phyloP scores from a whole-genome alignment of 2,888 invertebrate genomes.

The Drosophila lacicola region DNA sequence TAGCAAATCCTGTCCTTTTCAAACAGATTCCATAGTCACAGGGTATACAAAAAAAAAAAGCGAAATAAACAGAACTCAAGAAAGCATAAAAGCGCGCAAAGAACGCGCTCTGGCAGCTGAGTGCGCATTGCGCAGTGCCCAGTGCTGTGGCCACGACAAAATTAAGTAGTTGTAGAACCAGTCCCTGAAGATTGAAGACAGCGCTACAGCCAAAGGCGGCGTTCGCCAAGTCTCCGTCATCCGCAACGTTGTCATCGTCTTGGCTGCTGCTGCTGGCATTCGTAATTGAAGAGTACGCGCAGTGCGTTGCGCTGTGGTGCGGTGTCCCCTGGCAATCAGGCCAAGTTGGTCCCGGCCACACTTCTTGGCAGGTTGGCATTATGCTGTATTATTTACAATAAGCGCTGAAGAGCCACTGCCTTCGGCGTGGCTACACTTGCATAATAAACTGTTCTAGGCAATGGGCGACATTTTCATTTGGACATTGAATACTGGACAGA shows the following conservation, averaged over 20 bases:
- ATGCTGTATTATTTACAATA: constrained; percentile 77
- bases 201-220: constrained; percentile 43
- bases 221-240: constrained; percentile 24
- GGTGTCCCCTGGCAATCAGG: constrained; percentile 58
- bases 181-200: constrained; percentile 68
- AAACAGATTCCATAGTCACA: not conserved
- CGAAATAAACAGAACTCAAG: constrained; percentile 47
- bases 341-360: constrained; percentile 48
- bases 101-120: constrained; percentile 41
- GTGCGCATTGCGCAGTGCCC: constrained; percentile 28
- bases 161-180: constrained; percentile 77
- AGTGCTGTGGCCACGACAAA: constrained; percentile 52
- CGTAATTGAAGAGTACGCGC: constrained; percentile 75
- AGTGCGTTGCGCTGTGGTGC: constrained; percentile 37
- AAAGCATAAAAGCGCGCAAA: constrained; percentile 61
- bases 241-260: constrained; percentile 33
- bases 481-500: constrained; percentile 16
- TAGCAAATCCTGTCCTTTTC: no score
- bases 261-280: constrained; percentile 40
- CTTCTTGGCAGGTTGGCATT: constrained; percentile 66
- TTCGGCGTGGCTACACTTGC: constrained; percentile 45
- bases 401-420: constrained; percentile 21
- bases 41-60: constrained; percentile 16
- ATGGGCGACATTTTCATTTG: constrained; percentile 79
- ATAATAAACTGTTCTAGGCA: constrained; percentile 71